Base-by-base conservation (phyloP, 1,140 invertebrate species). In the Popillia japonica region DNA sequence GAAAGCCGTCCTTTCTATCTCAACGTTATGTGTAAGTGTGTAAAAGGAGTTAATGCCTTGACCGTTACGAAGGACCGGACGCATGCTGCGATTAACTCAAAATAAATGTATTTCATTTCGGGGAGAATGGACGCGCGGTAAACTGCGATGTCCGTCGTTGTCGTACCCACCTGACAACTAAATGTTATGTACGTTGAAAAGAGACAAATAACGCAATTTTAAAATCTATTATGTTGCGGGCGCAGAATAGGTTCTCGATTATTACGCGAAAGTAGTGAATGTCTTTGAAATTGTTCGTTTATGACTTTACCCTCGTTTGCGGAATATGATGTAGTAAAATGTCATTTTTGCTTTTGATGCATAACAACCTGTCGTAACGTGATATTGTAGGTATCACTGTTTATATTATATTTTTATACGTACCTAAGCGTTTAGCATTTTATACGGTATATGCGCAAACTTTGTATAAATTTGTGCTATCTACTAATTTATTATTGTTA, bases 1-100 rank as follows among this genome's bases (percentile, higher is more conserved):
- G 94, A 95, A 81, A 96, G 95, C 87, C 90, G 92, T 72, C 90
- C 94, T 0, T 95, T 97, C 84, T 90, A 92, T 78, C 88, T 98
- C 64, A 94, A 97, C 86, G 95, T 98, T 61, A 91, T 96, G 88
- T 97, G 95, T 96, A 90, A 94, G 95, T 94, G 85, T 34, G n/a
- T 55, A 55, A 27, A 68, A 17, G 6, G 17, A 22, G 8, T 64
- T n/a, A 64, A 9, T 9, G 27, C 59, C 59, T 22, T 20, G 61
- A 22, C 11, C 61, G 61, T 68, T 14, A 68, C 2, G 27, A 68
- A 68, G 22, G 20, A 22, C 11, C 61, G 61, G 8, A 68, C 20
- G 9, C 61, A 34, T 10, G 22, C 61, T 34, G 61, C 61, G 61
- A 68, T 68, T 64, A 68, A 27, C 20, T 27, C 27, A 14, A 27